Base-by-base conservation (phyloP, 2,113 vertebrate genomes). In the Cygnus atratus region DNA sequence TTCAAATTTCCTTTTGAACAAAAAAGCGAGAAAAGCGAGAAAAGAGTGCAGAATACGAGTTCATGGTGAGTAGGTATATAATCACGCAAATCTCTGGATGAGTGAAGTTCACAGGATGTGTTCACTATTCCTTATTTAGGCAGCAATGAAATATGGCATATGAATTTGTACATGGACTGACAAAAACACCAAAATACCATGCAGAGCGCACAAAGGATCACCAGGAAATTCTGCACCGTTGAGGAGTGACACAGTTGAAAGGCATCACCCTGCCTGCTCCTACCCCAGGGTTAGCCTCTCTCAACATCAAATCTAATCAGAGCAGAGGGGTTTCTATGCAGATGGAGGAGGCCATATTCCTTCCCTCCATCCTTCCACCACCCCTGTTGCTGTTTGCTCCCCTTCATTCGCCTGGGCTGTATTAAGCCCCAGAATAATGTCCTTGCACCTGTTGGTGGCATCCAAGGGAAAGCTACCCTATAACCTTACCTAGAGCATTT, bases 201-300 rank as follows among this genome's bases (percentile, higher is more conserved):
- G 43, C 83, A 79, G 39, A 41, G n/a, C 10, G 2, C 44, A 72
- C 37, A 39, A 20, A 62, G 66, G 50, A 91, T 72, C 88, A 71
- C 87, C 65, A 75, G 86, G 77, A 94, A 94, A 93, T 84, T 68
- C 80, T 93, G 84, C 62, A 14, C 48, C 68, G 44, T 35, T 92
- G 88, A 94, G 55, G 87, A 94, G 58, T 73, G 65, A 87, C 1
- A 5, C 37, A 71, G 78, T 91, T 92, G 78, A 95, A 91, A 95
- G 82, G 63, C 55, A 73, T 82, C 0, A 0, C 55, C 50, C 92
- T 84, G 28, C 57, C 90, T 90, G 77, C 37, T 93, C 54, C 81
- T 62, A 17, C 58, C 31, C 48, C 66, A 80, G 78, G 62, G 55
- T 85, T 74, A 76, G 55, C 37, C n/a, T 67, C 58, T 91, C 67